Evolutionary conservation across 2,888 invertebrate species (phyloP).

Genomic region (Himalopsyche tibetana): DNA sequence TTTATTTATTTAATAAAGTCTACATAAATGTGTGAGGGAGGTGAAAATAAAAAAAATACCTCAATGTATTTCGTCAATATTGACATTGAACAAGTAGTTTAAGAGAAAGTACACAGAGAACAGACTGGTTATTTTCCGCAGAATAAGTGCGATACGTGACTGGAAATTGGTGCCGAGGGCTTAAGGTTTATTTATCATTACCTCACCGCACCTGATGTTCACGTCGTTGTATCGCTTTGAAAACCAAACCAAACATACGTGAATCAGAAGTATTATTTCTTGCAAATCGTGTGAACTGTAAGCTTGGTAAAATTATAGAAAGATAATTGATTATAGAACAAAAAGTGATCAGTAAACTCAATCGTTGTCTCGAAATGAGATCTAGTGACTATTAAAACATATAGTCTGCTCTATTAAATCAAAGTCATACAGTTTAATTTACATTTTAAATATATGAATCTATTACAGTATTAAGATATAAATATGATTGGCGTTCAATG

Average conservation of each 20-base stretch:
- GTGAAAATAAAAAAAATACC: not conserved
- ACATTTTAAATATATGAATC: too few species aligned
- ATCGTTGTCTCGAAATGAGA: too few species aligned
- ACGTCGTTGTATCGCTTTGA: not conserved
- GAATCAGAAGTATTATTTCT: not conserved
- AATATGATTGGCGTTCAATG: too few species aligned
- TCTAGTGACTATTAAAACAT: too few species aligned
- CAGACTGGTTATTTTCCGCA: not conserved
- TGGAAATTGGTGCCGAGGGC: not conserved
- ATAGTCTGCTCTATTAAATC: too few species aligned
- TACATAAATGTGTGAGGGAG: not conserved
- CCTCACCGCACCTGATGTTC: not conserved
- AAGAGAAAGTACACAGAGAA: not conserved
- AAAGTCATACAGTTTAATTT: too few species aligned
- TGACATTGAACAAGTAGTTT: not conserved
- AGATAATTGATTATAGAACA: too few species aligned
- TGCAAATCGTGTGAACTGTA: too few species aligned
- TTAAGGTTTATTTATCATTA: conserved; percentile 6
- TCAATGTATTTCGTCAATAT: not conserved
- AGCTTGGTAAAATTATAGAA: too few species aligned
- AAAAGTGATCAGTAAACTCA: too few species aligned
- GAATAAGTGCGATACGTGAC: not conserved
- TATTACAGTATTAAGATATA: too few species aligned
- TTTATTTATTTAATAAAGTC: not conserved
- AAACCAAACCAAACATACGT: not conserved